Base-by-base conservation (phyloP, 1,140 invertebrate species). In the Drosophila ambigua region DNA sequence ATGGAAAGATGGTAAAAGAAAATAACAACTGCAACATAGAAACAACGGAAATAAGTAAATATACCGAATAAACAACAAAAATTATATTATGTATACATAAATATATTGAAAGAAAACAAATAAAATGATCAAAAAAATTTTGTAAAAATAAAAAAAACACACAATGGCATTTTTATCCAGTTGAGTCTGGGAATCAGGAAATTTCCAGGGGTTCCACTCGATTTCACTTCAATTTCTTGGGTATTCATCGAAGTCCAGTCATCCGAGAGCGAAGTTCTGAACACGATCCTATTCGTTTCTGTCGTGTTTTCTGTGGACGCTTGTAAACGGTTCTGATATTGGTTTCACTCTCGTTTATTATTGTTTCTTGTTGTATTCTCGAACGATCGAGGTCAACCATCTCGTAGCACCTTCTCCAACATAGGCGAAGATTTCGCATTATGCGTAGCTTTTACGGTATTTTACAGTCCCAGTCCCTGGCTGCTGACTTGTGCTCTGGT, bases 41-140 rank as follows among this genome's bases (percentile, higher is more conserved):
- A 85, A 88, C 81, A 77, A 84, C 68, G 76, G 67, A 87, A 62
- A 87, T 72, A 89, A 89, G 64, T 79, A 87, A 87, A 83, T 75
- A 76, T 81, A 83, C 62, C 59, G 79, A 81, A 78, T 58, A 84
- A 87, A 75, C 57, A 82, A 74, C 58, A 81, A 82, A 82, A 88
- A 90, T 91, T 89, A 85, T 91, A 91, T 91, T 85, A 90, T 90
- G 88, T 90, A 90, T 90, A 90, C 88, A 91, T 84, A 91, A 89
- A 91, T 91, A 91, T 91, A 90, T 91, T 90, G 81, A 91, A 91
- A 64, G 79, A 90, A 90, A 90, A 88, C 82, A 82, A 85, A 90
- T 91, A 90, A 90, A 91, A 75, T 77, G 81, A 75, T 67, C 83
- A 90, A 91, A 91, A 83, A 90, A 90, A 91, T 87, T 91, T 91